Evolutionary conservation across 2,888 invertebrate genomes (phyloP).

Genomic region (Drosophila monieri): DNA sequence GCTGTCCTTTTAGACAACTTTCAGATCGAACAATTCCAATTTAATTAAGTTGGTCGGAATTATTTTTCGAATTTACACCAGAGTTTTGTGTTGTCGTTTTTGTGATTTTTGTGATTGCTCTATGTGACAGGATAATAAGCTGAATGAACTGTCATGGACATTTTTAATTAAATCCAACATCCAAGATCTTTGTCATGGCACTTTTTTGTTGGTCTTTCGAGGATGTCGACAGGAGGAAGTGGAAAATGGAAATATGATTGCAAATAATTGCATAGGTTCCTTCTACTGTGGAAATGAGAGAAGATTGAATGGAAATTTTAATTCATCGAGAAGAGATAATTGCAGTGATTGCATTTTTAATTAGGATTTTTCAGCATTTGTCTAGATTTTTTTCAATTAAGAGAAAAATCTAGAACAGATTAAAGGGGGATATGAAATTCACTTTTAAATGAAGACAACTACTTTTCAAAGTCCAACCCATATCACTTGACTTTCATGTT

Average conservation of each 20-base stretch:
- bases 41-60: slow-evolving; percentile 54
- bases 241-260: slow-evolving; percentile 36
- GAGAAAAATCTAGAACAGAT: background rate
- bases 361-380: background rate
- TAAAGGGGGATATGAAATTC: background rate
- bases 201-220: slow-evolving; percentile 48
- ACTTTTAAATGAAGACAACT: too few species aligned
- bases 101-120: slow-evolving; percentile 12
- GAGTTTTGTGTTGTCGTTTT: slow-evolving; percentile 50
- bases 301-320: background rate
- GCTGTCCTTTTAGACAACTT: slow-evolving; percentile 48
- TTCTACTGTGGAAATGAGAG: slow-evolving; percentile 18
- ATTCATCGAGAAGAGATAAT: slow-evolving; percentile 3
- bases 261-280: slow-evolving; percentile 47
- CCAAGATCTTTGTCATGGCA: slow-evolving; percentile 34
- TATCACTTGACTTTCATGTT: background rate
- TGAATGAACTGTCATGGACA: slow-evolving; percentile 41
- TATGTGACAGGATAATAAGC: slow-evolving; percentile 35
- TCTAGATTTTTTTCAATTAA: background rate
- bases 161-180: slow-evolving; percentile 72
- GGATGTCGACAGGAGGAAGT: slow-evolving; percentile 8
- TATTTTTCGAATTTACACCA: slow-evolving; percentile 19
- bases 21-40: slow-evolving; percentile 60
- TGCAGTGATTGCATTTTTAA: background rate
- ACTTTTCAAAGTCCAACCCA: too few species aligned